phyloP scores from a whole-genome alignment of 2,797 vertebrate genomes.

The Scleropages formosus region DNA sequence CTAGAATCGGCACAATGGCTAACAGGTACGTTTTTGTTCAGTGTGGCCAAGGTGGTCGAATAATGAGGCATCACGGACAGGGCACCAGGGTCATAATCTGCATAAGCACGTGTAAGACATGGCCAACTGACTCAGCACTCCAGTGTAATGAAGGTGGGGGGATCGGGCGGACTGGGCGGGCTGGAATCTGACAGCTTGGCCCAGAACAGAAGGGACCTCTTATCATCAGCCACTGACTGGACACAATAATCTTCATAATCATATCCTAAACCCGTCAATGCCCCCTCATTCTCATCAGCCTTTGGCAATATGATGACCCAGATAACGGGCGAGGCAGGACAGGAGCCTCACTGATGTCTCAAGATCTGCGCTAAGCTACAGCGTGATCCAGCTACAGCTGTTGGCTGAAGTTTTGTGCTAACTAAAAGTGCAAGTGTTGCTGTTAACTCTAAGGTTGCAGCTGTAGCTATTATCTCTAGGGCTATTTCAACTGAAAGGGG shows the following conservation, averaged over 20 bases:
- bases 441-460: no score
- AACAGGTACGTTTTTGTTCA: constrained; percentile 66
- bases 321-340: constrained; percentile 22
- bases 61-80: constrained; percentile 70
- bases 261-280: constrained; percentile 64
- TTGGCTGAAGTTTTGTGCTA: no score
- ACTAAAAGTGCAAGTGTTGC: no score
- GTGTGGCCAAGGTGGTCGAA: constrained; percentile 59
- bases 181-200: constrained; percentile 53
- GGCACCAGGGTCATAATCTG: constrained; percentile 66
- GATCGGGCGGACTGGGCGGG: constrained; percentile 48
- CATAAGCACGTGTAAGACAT: constrained; percentile 61
- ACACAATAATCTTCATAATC: constrained; percentile 65
- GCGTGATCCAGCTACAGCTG: no score
- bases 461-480: no score
- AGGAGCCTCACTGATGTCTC: no score
- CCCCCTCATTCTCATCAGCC: constrained; percentile 39
- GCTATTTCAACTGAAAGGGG: no score
- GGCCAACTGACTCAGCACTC: constrained; percentile 79
- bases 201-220: constrained; percentile 64
- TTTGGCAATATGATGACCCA: constrained; percentile 44
- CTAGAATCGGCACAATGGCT: constrained; percentile 70
- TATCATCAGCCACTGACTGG: constrained; percentile 57
- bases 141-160: constrained; percentile 45
- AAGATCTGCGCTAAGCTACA: no score